A percentile compares a stretch with the other conserved stretches of the same genome.
These are phyloP conservation scores for Phenganax subtilis DNA, from an alignment of 92 coral and sea anemone genomes.

Conservation along the genomic window DNA sequence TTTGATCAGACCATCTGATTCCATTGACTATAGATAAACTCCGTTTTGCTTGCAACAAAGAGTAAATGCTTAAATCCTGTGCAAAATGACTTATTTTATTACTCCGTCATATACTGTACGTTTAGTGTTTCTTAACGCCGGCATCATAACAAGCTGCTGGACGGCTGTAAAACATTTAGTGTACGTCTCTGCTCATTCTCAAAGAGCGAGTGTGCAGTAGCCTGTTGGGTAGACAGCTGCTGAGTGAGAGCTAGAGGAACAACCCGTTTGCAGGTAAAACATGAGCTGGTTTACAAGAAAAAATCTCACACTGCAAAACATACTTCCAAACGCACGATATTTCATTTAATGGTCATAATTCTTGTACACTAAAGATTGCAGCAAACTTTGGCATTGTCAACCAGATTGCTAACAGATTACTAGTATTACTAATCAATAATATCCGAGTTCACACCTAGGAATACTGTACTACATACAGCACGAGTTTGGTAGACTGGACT, in stretches of 20 bases:
- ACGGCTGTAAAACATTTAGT: slow-evolving; percentile 13
- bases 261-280: neutral
- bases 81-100: neutral
- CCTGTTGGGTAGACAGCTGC: too few species aligned
- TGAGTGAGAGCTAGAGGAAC: neutral
- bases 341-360: too few species aligned
- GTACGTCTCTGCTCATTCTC: neutral
- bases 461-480: neutral
- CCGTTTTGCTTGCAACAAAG: neutral
- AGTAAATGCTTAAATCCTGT: neutral
- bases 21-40: too few species aligned
- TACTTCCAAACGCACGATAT: too few species aligned
- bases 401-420: neutral
- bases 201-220: too few species aligned
- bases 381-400: slow-evolving; percentile 7
- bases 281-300: too few species aligned
- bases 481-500: neutral
- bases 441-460: neutral
- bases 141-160: slow-evolving; percentile 25
- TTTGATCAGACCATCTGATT: too few species aligned
- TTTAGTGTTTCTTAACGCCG: slow-evolving; percentile 19
- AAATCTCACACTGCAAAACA: too few species aligned
- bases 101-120: neutral
- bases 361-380: neutral
- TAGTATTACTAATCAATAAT: neutral